Base-by-base conservation (phyloP, 1,140 invertebrate species). In the Drosophila eugracilis region DNA sequence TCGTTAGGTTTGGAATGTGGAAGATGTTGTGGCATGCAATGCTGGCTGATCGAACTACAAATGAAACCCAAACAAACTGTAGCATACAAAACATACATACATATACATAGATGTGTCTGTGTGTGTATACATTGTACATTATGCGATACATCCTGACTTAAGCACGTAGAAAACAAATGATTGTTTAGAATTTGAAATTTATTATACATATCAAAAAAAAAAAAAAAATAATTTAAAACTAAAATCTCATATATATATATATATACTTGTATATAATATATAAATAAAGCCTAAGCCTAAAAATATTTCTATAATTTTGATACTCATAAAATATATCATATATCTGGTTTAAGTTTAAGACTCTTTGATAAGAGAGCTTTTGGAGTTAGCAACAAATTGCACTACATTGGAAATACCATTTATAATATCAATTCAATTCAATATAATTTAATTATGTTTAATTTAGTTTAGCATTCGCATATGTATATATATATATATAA, bases 361-460 rank as follows among this genome's bases (percentile, higher is more conserved):
- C 63, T 39, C 53, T 69, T 55, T 21, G 32, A 41, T 55, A 60
- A 55, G 66, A 67, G 37, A 44, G 24, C 39, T 42, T 55, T 66
- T 83, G 47, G 57, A 65, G 60, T 65, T 57, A 83, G 79, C 75
- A 84, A 84, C 71, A 67, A 78, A 84, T 85, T 84, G 80, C 78
- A 83, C 78, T 83, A 83, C 75, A 72, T 78, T 80, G 32, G 39
- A 76, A 73, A 81, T 79, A 83, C 58, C n/a, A n/a, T 69, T 60
- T 50, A 50, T 72, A 63, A 65, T 59, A 50, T 74, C 41, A 63
- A 52, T 65, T 36, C 32, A 66, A 50, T 70, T 67, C 32, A 67
- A 52, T 78, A 37, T 49, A 65, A 41, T 59, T 48, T 47, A 41
- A 52, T 37, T 57, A 47, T 45, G 41, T 69, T 41, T 49, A 57